Evolutionary conservation across 2,113 vertebrate genomes (phyloP).

Genomic region (Dipodomys merriami): DNA sequence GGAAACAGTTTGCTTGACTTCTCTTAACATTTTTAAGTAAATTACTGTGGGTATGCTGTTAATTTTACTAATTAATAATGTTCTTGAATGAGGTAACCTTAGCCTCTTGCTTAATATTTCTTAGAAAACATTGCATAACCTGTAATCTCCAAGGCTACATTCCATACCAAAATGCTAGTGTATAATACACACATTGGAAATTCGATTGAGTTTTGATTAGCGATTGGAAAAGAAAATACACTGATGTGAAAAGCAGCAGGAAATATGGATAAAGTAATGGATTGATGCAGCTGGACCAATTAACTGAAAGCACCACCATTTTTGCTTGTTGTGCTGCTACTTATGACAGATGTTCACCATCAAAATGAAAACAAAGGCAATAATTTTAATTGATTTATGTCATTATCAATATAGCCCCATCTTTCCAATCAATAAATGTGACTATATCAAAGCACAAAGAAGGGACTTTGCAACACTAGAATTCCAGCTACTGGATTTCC

Average conservation of each 20-base stretch:
- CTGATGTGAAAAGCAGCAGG: neutral
- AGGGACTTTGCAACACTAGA: neutral
- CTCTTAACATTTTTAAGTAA: conserved; percentile 29
- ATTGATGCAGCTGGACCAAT: neutral
- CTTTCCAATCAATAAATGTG: neutral
- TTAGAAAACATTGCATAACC: conserved; percentile 38
- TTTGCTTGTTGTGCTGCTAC: neutral
- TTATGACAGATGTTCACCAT: neutral
- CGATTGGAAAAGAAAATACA: neutral
- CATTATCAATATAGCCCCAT: neutral
- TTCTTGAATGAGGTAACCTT: conserved; percentile 58
- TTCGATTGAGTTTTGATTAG: neutral
- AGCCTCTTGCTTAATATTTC: conserved; percentile 33
- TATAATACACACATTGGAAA: conserved; percentile 23
- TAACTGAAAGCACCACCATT: neutral
- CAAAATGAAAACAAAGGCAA: conserved; percentile 24
- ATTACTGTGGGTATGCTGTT: conserved; percentile 38
- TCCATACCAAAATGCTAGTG: neutral
- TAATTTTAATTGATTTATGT: neutral
- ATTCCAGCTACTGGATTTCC: neutral
- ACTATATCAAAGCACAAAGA: neutral
- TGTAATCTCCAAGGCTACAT: conserved; percentile 31
- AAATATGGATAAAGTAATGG: neutral
- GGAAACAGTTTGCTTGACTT: conserved; percentile 50
- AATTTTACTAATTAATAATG: conserved; percentile 66